phyloP scores from a whole-genome alignment of 1,140 invertebrate genomes.

The Manduca sexta region DNA sequence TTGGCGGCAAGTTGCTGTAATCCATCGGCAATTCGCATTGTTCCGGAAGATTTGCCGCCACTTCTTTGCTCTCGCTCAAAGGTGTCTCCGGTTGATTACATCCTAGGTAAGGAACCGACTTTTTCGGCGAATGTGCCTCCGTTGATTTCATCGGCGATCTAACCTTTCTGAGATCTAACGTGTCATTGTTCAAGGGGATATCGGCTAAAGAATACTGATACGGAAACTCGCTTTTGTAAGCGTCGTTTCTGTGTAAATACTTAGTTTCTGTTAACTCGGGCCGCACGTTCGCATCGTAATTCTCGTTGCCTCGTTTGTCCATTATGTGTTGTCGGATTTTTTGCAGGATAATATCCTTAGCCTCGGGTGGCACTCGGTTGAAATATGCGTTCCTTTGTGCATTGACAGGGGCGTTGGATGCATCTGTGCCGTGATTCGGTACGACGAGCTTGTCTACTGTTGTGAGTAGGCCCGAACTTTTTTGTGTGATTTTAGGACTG shows the following conservation, averaged over 20 bases:
- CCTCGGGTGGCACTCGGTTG: constrained; percentile 61
- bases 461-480: constrained; percentile 55
- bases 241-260: constrained; percentile 47
- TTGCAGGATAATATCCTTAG: constrained; percentile 66
- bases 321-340: constrained; percentile 72
- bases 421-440: constrained; percentile 27
- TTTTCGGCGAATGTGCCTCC: constrained; percentile 24
- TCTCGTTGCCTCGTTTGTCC: constrained; percentile 66
- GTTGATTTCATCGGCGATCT: constrained; percentile 44
- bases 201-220: constrained; percentile 36
- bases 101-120: constrained; percentile 18
- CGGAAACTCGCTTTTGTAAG: constrained; percentile 39
- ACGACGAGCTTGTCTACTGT: constrained; percentile 60
- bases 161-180: constrained; percentile 58
- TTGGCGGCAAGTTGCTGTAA: constrained; percentile 67
- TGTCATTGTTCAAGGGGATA: constrained; percentile 36
- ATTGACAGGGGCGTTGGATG: constrained; percentile 19
- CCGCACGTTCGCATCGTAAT: constrained; percentile 26
- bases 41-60: constrained; percentile 46
- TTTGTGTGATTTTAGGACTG: constrained; percentile 11
- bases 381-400: constrained; percentile 47
- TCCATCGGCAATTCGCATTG: constrained; percentile 64
- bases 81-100: constrained; percentile 39
- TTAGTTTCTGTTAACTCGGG: constrained; percentile 28
- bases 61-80: constrained; percentile 36